These are phyloP conservation scores for Lordiphosa andalusiaca DNA, from an alignment of 2,888 invertebrate species.

Conservation along the genomic window DNA sequence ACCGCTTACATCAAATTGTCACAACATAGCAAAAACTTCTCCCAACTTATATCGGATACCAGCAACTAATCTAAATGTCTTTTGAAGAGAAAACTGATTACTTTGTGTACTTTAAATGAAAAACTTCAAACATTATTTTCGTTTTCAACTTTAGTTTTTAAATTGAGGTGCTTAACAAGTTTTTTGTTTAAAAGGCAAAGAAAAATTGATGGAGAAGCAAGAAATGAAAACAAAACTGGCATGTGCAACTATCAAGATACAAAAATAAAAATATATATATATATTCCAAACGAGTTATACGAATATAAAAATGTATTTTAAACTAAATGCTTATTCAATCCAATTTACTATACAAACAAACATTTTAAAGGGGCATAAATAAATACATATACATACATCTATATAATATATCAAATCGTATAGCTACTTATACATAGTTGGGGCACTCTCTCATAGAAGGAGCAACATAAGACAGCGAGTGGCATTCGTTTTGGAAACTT, in stretches of 20 bases:
- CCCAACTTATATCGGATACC: constrained; percentile 28
- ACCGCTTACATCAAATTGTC: constrained; percentile 29
- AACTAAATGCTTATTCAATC: constrained; percentile 52
- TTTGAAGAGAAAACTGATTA: constrained; percentile 6
- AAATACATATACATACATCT: constrained; percentile 31
- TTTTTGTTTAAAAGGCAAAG: constrained; percentile 36
- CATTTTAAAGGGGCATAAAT: constrained; percentile 53
- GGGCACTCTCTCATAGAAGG: too few relatives aligned
- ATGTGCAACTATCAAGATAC: constrained; percentile 46
- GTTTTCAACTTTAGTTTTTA: constrained; percentile 27
- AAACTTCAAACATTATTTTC: constrained; percentile 18
- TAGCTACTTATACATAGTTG: too few relatives aligned
- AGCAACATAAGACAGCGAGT: constrained; percentile 4
- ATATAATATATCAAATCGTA: constrained; percentile 3
- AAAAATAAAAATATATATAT: constrained; percentile 18
- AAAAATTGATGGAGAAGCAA: constrained; percentile 34
- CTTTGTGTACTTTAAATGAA: constrained; percentile 12
- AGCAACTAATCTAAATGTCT: constrained; percentile 37
- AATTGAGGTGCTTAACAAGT: constrained; percentile 39
- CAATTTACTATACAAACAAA: constrained; percentile 54
- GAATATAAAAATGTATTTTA: constrained; percentile 35
- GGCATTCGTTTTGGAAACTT: constrained; percentile 39
- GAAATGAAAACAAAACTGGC: constrained; percentile 29
- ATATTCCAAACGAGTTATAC: constrained; percentile 18
- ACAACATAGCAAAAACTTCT: constrained; percentile 23